Percentiles rank a stretch among this genome's conserved stretches.
Conservation (phyloP, 2,113 vertebrate species). For the Heloderma charlesbogerti region DNA sequence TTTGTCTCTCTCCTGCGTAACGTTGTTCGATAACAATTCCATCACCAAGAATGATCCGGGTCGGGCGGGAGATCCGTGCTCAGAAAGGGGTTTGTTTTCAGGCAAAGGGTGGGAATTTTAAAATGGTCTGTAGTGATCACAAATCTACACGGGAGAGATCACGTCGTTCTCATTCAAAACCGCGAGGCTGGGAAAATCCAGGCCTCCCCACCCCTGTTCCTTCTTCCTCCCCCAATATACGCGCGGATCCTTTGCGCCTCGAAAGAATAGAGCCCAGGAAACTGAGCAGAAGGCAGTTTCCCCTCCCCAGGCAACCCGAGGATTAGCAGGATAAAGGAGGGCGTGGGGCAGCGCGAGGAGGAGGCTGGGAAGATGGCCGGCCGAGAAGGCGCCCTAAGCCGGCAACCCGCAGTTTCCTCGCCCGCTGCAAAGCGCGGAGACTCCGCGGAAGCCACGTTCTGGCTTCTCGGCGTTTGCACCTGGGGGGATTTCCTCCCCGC, state of each 20-base stretch:
- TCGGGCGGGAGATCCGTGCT: neutral
- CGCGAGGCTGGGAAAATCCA: neutral
- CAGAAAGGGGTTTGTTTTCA: neutral
- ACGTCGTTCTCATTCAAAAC: neutral
- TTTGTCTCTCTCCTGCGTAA: too few relatives aligned
- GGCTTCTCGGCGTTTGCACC: neutral
- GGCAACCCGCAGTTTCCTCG: neutral
- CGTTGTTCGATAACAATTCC: neutral
- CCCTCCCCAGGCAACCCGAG: neutral
- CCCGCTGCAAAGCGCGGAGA: neutral
- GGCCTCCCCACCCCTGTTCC: neutral
- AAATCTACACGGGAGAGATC: neutral
- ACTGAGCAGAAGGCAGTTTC: neutral
- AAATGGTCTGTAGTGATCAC: neutral
- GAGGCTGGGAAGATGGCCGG: constrained; percentile 13
- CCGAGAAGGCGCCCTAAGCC: neutral
- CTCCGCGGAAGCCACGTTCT: neutral
- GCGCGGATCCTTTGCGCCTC: neutral
- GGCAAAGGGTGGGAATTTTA: neutral
- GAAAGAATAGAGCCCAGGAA: neutral
- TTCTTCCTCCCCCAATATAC: neutral
- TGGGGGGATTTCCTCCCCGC: neutral
- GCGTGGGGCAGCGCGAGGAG: neutral
- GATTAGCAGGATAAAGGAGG: neutral
- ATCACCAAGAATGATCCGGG: neutral